Conservation (phyloP, 2,113 vertebrate species). For the Chlorodrepanis virens region DNA sequence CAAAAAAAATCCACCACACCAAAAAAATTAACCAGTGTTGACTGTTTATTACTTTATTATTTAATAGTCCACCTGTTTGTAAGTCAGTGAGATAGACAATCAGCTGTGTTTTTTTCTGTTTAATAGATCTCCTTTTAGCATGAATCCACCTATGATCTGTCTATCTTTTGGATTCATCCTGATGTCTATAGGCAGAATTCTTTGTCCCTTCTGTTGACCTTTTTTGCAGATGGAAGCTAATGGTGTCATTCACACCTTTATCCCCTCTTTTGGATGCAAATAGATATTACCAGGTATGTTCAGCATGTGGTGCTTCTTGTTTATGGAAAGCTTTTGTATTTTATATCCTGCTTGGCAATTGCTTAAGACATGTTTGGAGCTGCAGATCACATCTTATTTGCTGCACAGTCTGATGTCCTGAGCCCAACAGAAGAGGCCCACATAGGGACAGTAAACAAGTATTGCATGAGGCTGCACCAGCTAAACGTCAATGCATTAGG, state of each 20-base stretch:
- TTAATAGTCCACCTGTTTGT: not conserved
- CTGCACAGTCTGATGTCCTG: not conserved
- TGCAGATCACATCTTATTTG: not conserved
- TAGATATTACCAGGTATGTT: not conserved
- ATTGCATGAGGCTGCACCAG: not conserved
- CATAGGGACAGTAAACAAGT: not conserved
- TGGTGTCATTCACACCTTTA: not conserved
- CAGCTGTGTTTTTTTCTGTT: not conserved
- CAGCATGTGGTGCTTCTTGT: not conserved
- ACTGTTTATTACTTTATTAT: not conserved
- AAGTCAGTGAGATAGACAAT: not conserved
- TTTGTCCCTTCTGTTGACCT: fast-evolving
- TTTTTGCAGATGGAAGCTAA: not conserved
- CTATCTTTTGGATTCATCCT: not conserved
- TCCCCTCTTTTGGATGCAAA: not conserved
- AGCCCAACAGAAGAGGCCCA: not conserved
- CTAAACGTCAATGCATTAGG: not conserved
- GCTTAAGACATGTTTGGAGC: not conserved
- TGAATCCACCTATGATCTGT: not conserved
- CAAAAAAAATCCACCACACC: not conserved
- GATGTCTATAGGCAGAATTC: not conserved
- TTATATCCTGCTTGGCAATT: not conserved
- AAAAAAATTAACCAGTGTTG: not conserved
- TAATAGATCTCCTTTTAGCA: not conserved
- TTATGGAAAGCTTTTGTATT: not conserved